Percentiles rank a stretch among this genome's conserved stretches.
Conservation (phyloP, 1,140 invertebrate species). For the Lordiphosa mommai region DNA sequence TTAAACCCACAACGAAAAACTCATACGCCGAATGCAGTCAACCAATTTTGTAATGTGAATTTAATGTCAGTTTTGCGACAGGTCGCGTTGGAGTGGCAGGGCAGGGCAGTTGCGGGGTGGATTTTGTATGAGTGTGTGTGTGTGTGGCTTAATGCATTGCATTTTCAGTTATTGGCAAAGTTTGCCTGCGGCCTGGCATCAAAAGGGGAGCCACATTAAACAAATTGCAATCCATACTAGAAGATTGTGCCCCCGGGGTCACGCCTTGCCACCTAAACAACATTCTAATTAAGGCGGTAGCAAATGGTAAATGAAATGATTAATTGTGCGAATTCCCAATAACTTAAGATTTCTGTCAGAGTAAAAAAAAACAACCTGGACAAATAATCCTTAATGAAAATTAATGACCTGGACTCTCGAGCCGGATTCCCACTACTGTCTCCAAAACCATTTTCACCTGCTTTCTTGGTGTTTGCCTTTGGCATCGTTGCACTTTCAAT, state of each 20-base stretch:
- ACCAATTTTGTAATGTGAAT: constrained; percentile 76
- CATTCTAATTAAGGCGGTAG: background rate
- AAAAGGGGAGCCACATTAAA: constrained; percentile 10
- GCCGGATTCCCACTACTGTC: background rate
- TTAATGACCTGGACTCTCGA: constrained; percentile 43
- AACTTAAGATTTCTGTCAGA: too few relatives aligned
- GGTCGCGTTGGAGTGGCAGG: constrained; percentile 54
- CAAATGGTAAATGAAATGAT: constrained; percentile 9
- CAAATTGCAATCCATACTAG: constrained; percentile 14
- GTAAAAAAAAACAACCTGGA: background rate
- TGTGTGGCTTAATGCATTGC: constrained; percentile 60
- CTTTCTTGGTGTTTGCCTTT: constrained; percentile 35
- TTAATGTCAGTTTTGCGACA: constrained; percentile 75
- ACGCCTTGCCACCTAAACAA: background rate
- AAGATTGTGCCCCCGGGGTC: background rate
- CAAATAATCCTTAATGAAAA: constrained; percentile 51
- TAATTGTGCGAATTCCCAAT: constrained; percentile 16
- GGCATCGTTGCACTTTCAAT: constrained; percentile 51
- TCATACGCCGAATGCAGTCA: constrained; percentile 69
- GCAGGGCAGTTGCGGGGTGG: background rate
- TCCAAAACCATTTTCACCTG: background rate
- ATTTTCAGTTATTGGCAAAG: constrained; percentile 73
- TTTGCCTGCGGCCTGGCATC: constrained; percentile 40
- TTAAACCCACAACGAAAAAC: constrained; percentile 17
- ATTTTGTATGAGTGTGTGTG: background rate